These are phyloP conservation scores for Nestor notabilis DNA, from an alignment of 2,113 vertebrate species.

Conservation along the genomic window DNA sequence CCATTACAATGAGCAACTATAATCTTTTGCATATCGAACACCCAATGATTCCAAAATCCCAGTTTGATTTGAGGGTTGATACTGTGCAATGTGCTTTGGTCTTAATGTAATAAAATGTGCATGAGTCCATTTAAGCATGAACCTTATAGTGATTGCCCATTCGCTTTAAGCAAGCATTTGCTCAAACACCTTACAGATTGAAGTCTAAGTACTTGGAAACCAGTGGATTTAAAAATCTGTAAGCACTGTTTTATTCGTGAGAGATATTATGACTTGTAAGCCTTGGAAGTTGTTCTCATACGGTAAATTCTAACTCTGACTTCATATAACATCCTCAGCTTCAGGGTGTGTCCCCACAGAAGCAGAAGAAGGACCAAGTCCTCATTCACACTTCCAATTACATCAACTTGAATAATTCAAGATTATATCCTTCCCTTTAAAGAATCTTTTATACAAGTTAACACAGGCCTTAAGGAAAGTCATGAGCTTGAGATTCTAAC, in stretches of 20 bases:
- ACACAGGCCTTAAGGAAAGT: not conserved
- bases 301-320: not conserved
- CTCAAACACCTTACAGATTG: not conserved
- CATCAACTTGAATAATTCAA: not conserved
- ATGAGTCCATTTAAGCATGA: not conserved
- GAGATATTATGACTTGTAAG: not conserved
- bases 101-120: not conserved
- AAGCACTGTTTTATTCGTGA: not conserved
- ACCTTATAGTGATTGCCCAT: not conserved
- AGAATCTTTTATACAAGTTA: not conserved
- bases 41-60: not conserved
- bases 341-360: not conserved
- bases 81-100: not conserved
- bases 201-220: not conserved
- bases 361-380: not conserved
- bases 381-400: not conserved
- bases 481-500: not conserved
- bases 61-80: not conserved
- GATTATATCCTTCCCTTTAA: not conserved
- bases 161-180: not conserved
- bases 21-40: not conserved
- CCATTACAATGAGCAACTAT: not conserved
- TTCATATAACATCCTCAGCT: not conserved
- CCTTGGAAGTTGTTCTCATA: not conserved
- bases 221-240: not conserved